phyloP scores from a whole-genome alignment of 2,888 invertebrate species.

The Leucozona laternaria region DNA sequence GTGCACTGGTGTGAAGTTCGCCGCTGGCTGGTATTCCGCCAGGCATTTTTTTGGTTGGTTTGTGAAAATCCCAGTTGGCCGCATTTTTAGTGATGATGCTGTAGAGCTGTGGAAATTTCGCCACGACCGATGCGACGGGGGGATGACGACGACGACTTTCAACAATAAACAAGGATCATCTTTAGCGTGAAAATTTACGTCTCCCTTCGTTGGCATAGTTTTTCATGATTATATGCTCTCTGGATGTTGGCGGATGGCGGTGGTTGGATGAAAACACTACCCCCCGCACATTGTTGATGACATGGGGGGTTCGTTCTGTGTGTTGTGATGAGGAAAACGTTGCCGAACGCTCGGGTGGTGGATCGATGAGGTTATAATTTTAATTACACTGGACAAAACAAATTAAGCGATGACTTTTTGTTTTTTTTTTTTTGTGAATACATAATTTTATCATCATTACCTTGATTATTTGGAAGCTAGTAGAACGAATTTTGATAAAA shows the following conservation, averaged over 20 bases:
- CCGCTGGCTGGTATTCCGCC: conserved; percentile 44
- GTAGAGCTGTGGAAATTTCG: conserved; percentile 16
- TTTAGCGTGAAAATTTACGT: conserved; percentile 60
- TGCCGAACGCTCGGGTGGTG: not conserved
- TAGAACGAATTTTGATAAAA: no score
- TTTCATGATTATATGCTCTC: conserved; percentile 19
- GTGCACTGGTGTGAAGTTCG: conserved; percentile 40
- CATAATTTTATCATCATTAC: no score
- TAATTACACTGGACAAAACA: conserved; percentile 13
- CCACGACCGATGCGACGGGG: no score
- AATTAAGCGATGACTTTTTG: not conserved
- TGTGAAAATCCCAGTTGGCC: conserved; percentile 50
- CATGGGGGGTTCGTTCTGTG: not conserved
- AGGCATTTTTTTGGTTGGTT: conserved; percentile 27
- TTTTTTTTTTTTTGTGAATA: no score
- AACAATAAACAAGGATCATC: conserved; percentile 74
- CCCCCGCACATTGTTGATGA: conserved; percentile 17
- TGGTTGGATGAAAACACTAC: not conserved
- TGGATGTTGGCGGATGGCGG: conserved; percentile 19
- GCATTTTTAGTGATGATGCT: conserved; percentile 25
- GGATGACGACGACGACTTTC: conserved; percentile 29
- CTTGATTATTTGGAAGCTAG: no score
- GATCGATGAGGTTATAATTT: conserved; percentile 58
- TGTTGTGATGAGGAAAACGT: not conserved
- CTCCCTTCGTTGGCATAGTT: conserved; percentile 30